Percentiles rank a stretch among this genome's conserved stretches.
Conservation (phyloP, 2,888 invertebrate genomes). For the Pristionchus fissidentatus region DNA sequence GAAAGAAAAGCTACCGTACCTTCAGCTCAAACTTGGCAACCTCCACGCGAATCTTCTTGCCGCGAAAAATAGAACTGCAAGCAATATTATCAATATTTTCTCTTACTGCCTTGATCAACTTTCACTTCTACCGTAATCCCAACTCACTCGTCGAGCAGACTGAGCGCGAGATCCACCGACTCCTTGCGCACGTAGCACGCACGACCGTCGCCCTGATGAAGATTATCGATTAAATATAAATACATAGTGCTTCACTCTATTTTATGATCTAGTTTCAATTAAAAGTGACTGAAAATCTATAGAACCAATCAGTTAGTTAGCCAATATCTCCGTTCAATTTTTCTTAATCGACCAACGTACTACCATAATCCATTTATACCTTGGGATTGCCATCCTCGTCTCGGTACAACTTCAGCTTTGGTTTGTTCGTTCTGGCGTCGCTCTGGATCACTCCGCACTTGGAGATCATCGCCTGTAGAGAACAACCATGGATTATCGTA, state of each 20-base stretch:
- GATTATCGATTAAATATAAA: neutral
- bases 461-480: constrained; percentile 89
- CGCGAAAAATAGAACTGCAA: constrained; percentile 17
- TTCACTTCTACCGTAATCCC: constrained; percentile 91
- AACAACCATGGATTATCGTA: neutral
- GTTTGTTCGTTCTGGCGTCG: constrained; percentile 84
- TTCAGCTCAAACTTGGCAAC: constrained; percentile 94
- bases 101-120: constrained; percentile 83
- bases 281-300: neutral
- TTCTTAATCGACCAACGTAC: too few species aligned
- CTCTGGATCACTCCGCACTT: constrained; percentile 96
- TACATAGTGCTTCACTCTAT: constrained; percentile 10
- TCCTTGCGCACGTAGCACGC: constrained; percentile 79
- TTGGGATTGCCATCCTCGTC: constrained; percentile 88
- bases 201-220: constrained; percentile 33
- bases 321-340: constrained; percentile 78
- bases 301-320: too few species aligned
- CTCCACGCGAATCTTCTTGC: constrained; percentile 85
- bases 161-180: constrained; percentile 92
- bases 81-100: neutral
- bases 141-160: constrained; percentile 90
- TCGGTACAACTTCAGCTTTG: constrained; percentile 92
- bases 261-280: too few species aligned
- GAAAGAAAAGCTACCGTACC: neutral
- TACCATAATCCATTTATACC: constrained; percentile 89